phyloP scores from a whole-genome alignment of 1,140 invertebrate species.

The Dryas iulia region DNA sequence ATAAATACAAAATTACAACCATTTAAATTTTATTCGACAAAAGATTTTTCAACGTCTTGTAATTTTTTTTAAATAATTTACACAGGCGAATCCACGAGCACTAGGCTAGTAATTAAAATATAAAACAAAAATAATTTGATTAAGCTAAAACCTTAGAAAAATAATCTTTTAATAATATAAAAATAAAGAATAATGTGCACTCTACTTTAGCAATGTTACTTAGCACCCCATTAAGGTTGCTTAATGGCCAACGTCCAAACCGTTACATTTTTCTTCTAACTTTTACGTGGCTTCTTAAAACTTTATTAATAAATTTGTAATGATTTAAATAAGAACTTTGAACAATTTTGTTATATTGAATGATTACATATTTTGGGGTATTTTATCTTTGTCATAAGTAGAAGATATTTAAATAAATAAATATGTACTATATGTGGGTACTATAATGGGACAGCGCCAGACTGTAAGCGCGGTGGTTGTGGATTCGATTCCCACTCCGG shows the following conservation, averaged over 20 bases:
- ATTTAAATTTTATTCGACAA: too few species aligned
- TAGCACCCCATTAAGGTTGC: constrained; percentile 18
- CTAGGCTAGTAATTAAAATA: not conserved
- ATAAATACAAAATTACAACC: too few species aligned
- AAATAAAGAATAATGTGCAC: constrained; percentile 1
- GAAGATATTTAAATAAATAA: too few species aligned
- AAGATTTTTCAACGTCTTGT: too few species aligned
- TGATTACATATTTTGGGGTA: too few species aligned
- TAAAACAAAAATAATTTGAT: not conserved
- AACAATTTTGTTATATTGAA: not conserved
- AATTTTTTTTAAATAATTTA: too few species aligned
- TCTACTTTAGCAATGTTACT: constrained; percentile 10
- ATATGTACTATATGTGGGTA: too few species aligned
- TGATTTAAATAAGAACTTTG: constrained; percentile 11
- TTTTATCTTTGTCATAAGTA: too few species aligned
- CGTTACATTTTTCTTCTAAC: constrained; percentile 15
- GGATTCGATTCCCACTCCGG: too few species aligned
- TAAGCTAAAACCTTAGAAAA: not conserved
- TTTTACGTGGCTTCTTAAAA: constrained; percentile 7
- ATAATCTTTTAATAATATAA: not conserved
- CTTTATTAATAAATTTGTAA: constrained; percentile 9
- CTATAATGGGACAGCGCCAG: too few species aligned
- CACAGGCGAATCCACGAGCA: too few species aligned
- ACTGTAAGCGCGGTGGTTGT: too few species aligned
- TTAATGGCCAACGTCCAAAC: constrained; percentile 18